Evolutionary conservation across 2,113 vertebrate species (phyloP).

Genomic region (Genyomyrus donnyi): DNA sequence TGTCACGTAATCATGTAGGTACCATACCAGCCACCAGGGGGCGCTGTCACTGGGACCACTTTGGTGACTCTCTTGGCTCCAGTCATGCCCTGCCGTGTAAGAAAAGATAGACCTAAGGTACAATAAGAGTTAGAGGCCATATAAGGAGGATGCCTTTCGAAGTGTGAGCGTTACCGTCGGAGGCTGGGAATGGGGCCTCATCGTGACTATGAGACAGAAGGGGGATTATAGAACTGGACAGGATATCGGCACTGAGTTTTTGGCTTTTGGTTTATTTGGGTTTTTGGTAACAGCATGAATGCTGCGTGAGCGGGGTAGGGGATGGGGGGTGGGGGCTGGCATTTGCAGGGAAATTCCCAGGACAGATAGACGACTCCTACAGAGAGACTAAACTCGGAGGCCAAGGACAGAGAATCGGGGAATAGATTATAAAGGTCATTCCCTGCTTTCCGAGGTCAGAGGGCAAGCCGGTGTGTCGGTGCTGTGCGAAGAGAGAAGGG

Average conservation of each 20-base stretch:
- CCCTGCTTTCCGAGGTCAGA: background rate
- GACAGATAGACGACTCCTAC: background rate
- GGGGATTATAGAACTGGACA: background rate
- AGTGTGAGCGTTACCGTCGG: background rate
- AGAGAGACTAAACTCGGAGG: background rate
- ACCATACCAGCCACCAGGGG: background rate
- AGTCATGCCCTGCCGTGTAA: background rate
- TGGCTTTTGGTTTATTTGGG: slow-evolving; percentile 1
- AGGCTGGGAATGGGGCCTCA: background rate
- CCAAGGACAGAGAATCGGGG: background rate
- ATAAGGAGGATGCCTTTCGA: background rate
- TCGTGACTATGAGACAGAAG: background rate
- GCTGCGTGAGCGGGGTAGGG: background rate
- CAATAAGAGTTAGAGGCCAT: background rate
- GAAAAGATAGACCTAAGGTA: background rate
- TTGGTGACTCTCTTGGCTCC: background rate
- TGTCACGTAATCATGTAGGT: background rate
- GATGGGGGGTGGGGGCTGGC: background rate
- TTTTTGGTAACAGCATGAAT: background rate
- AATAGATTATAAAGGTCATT: slow-evolving; percentile 8
- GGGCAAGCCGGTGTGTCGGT: background rate
- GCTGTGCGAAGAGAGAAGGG: background rate
- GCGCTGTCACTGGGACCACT: background rate
- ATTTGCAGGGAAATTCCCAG: background rate
- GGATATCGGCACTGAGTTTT: background rate